Percentiles rank a stretch among this genome's conserved stretches.
Evolutionary conservation across 1,140 invertebrate species (phyloP).

Genomic region (Drosophila athabasca): DNA sequence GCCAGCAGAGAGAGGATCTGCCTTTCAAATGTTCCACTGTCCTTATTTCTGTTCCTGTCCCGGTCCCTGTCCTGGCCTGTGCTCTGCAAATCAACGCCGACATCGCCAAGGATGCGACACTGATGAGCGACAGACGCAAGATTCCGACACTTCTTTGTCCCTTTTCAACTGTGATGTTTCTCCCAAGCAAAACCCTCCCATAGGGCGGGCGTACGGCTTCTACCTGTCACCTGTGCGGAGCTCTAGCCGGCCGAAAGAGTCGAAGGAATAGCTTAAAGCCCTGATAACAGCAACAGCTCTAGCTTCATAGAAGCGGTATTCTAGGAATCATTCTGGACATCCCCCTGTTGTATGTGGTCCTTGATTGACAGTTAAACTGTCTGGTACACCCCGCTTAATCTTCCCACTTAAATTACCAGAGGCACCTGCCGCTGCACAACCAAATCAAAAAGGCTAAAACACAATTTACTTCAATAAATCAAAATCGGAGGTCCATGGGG

Average conservation of each 20-base stretch:
- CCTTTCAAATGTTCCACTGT: conserved; percentile 41
- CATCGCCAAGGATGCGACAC: conserved; percentile 35
- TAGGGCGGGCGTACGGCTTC: conserved; percentile 3
- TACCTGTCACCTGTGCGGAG: background rate
- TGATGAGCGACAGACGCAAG: conserved; percentile 45
- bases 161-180: background rate
- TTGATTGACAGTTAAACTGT: no score
- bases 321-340: no score
- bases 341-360: no score
- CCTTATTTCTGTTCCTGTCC: conserved; percentile 5
- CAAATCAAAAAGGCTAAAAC: conserved; percentile 13
- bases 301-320: no score
- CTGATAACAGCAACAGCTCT: no score
- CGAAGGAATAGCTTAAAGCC: no score
- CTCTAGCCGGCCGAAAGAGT: no score
- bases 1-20: conserved; percentile 11
- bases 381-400: no score
- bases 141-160: conserved; percentile 11
- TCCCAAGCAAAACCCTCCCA: background rate
- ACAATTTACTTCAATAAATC: conserved; percentile 44
- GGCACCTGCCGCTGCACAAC: conserved; percentile 2
- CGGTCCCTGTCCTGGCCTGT: no score
- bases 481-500: conserved; percentile 31
- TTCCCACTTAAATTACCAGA: no score
- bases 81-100: no score